Evolutionary conservation across 2,113 vertebrate genomes (phyloP).

Genomic region (Bothrops jararaca): DNA sequence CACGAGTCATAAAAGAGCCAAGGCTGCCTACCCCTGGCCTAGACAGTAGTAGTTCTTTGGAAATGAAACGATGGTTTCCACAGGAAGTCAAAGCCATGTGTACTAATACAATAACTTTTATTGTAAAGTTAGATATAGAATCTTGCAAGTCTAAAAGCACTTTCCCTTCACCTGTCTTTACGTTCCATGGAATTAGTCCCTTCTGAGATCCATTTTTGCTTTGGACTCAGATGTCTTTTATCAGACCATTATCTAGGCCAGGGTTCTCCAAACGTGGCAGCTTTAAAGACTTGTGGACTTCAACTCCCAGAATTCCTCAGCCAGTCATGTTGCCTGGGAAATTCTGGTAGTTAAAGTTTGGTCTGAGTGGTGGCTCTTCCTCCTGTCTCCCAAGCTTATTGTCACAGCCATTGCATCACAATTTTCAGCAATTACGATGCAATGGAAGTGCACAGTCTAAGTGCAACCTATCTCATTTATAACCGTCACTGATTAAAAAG

Average conservation of each 20-base stretch:
- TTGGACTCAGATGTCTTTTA: not conserved
- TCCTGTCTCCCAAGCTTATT: not conserved
- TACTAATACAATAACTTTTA: not conserved
- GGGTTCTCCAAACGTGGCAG: not conserved
- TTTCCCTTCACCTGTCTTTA: not conserved
- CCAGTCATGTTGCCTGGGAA: not conserved
- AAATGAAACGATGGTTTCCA: not conserved
- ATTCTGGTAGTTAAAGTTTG: too few species aligned
- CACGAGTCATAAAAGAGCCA: too few species aligned
- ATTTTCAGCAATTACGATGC: not conserved
- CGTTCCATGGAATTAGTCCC: not conserved
- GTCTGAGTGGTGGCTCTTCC: not conserved
- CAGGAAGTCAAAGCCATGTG: not conserved
- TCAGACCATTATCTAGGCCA: not conserved
- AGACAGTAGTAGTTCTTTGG: not conserved
- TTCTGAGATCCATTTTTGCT: not conserved
- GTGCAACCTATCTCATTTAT: not conserved
- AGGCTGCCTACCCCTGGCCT: too few species aligned
- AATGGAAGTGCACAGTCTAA: not conserved
- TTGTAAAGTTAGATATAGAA: not conserved
- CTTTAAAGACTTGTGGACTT: not conserved
- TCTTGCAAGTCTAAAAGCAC: not conserved
- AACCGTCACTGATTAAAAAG: not conserved
- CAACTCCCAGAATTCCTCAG: not conserved
- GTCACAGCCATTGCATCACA: not conserved